Percentiles rank a stretch among this genome's conserved stretches.
phyloP scores from a whole-genome alignment of 2,113 vertebrate genomes.

The Pavo muticus region DNA sequence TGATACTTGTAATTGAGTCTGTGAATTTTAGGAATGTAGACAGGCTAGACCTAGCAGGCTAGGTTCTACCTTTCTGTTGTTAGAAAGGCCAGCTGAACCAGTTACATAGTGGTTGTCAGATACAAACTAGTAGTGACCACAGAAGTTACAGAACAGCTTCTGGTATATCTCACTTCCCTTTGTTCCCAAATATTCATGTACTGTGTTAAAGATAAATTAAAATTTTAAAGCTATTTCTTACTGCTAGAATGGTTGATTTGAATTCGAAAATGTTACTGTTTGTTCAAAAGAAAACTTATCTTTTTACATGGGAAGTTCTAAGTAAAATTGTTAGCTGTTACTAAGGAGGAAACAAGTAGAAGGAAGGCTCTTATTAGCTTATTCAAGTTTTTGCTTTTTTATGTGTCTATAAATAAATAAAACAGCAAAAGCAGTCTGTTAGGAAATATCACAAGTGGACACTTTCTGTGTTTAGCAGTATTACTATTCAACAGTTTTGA shows the following conservation, averaged over 20 bases:
- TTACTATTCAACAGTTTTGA: background rate
- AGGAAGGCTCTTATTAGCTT: background rate
- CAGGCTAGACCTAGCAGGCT: background rate
- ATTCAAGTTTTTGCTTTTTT: background rate
- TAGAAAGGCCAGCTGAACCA: background rate
- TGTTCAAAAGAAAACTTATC: background rate
- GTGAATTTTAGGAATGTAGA: background rate
- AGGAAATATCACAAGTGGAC: background rate
- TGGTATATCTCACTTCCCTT: background rate
- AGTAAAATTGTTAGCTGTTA: background rate
- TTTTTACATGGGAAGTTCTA: background rate
- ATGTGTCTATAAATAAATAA: background rate
- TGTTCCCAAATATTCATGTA: background rate
- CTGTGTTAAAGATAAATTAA: background rate
- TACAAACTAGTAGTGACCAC: background rate
- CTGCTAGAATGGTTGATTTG: background rate
- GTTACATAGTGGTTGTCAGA: background rate
- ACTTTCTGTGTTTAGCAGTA: background rate
- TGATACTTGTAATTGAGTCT: background rate
- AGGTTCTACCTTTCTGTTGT: background rate
- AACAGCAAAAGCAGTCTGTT: background rate
- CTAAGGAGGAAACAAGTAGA: accelerated
- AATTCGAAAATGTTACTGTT: background rate
- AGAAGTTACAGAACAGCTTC: background rate
- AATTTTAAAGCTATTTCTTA: background rate